Conservation (phyloP, 1,140 invertebrate species). For the Pogonomyrmex californicus region DNA sequence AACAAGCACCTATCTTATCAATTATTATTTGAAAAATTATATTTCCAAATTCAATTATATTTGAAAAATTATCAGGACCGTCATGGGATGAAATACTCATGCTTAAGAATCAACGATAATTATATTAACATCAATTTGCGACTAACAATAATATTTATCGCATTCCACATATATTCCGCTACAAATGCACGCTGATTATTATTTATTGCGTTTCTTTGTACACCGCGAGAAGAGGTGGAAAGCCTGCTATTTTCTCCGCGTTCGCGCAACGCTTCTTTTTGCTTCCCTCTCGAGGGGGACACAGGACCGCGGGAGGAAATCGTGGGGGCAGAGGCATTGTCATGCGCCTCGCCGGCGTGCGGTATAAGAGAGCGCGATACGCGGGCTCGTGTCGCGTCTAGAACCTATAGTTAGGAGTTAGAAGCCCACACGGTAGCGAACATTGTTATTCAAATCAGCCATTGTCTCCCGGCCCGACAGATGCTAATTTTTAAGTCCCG, state of each 20-base stretch:
- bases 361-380: conserved; percentile 65
- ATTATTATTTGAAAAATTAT: not conserved
- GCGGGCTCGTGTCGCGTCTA: conserved; percentile 70
- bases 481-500: conserved; percentile 84
- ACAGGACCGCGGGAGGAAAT: conserved; percentile 70
- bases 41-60: not conserved
- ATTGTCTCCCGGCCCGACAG: conserved; percentile 82
- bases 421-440: conserved; percentile 86
- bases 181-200: conserved; percentile 38
- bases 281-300: conserved; percentile 21
- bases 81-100: no score
- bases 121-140: not conserved
- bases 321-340: conserved; percentile 73
- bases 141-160: not conserved
- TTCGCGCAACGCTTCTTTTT: conserved; percentile 1
- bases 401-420: conserved; percentile 80
- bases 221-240: not conserved
- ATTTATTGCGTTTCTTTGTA: conserved; percentile 28
- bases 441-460: conserved; percentile 86
- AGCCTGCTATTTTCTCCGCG: conserved; percentile 10
- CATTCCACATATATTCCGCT: conserved; percentile 6
- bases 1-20: not conserved
- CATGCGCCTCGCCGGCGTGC: conserved; percentile 35
- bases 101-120: not conserved
- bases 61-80: not conserved